A percentile compares a stretch with the other conserved stretches of the same genome.
Evolutionary conservation across 2,113 vertebrate species (phyloP).

Genomic region (Empidonax alnorum): DNA sequence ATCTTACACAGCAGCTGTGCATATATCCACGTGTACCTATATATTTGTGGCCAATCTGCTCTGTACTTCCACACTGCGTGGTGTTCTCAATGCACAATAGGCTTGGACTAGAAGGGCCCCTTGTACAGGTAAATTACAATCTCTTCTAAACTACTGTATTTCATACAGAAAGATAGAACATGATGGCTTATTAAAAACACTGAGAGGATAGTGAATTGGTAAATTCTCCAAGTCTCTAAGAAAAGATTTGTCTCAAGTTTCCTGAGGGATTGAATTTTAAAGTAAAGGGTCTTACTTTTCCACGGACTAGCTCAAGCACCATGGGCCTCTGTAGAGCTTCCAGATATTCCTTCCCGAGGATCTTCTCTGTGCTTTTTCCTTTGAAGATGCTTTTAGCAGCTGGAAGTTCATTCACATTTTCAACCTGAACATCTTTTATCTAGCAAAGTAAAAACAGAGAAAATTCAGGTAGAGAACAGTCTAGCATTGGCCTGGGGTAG

Average conservation of each 20-base stretch:
- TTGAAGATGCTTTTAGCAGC: slow-evolving; percentile 84
- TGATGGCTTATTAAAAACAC: neutral
- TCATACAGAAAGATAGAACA: neutral
- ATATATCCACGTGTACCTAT: neutral
- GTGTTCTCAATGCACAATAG: neutral
- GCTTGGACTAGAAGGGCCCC: neutral
- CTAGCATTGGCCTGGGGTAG: neutral
- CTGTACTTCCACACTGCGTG: neutral
- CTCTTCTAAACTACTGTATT: neutral
- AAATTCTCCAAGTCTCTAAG: neutral
- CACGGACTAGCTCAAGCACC: slow-evolving; percentile 84
- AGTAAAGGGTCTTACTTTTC: slow-evolving; percentile 83
- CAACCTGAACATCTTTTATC: slow-evolving; percentile 86
- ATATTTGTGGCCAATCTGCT: neutral
- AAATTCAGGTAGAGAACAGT: neutral
- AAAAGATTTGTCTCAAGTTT: neutral
- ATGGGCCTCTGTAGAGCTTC: slow-evolving; percentile 85
- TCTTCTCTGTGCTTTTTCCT: slow-evolving; percentile 76
- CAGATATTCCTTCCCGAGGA: slow-evolving; percentile 81
- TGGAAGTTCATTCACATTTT: slow-evolving; percentile 77
- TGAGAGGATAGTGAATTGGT: neutral
- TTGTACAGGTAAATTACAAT: neutral
- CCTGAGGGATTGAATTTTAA: neutral
- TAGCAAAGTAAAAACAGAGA: slow-evolving; percentile 64
- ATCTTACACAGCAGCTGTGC: neutral